Base-by-base conservation (phyloP, 1,140 invertebrate species). In the Drosophila virilis region DNA sequence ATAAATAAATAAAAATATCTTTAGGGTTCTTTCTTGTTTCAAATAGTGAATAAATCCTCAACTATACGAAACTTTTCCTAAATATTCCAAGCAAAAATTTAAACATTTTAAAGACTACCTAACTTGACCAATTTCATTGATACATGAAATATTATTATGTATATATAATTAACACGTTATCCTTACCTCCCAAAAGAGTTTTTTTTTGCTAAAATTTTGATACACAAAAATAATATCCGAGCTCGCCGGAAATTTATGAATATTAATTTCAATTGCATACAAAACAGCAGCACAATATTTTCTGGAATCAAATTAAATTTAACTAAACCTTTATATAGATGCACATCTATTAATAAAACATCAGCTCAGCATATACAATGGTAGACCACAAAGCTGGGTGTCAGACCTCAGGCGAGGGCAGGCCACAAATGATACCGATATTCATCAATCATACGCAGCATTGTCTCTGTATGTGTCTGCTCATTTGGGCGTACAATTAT, bases 401-500 rank as follows among this genome's bases (percentile, higher is more conserved):
- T 52, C 38, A 42, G 42, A 80, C 45, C 58, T 52, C 60, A 17
- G 60, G 69, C 48, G 58, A 69, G 42, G 58, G 8, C 15, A 52
- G 46, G 43, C 59, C 74, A 67, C 57, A 81, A 72, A 64, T 60
- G 68, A 58, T 48, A 83, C 62, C 58, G 59, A 77, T 88, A 82
- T 77, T 89, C 84, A 86, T 86, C 83, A 88, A 89, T 88, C 83
- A 88, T 83, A 77, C 78, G 76, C 79, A 65, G 46, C 45, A 74
- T 71, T 75, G 82, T 60, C 48, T 35, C 22, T n/a, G 9, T 9
- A 6, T 32, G 1, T 33, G 10, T 40, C 17, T 6, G 50, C 69
- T 78, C 67, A 78, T 86, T 81, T 86, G 77, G 51, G 75, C 75
- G 60, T 81, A 67, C 64, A 89, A 88, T 88, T 88, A 88, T 77